These are phyloP conservation scores for Hoplostethus mediterraneus DNA, from an alignment of 2,797 vertebrate species.

Conservation along the genomic window DNA sequence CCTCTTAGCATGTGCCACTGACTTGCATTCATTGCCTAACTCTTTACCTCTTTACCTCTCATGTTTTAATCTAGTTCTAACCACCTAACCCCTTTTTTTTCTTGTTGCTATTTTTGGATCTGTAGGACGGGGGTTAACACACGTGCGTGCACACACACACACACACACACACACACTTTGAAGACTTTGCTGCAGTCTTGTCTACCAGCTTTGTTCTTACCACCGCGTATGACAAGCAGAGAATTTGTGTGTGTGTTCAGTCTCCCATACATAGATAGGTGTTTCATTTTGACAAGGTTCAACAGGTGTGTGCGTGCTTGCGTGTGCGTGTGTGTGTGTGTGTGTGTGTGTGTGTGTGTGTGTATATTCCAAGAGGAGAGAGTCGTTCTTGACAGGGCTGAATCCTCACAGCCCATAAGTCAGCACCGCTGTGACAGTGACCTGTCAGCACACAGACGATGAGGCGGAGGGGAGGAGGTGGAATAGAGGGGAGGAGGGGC, in stretches of 20 bases:
- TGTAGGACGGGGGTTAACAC: not conserved
- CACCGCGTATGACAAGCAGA: slow-evolving; percentile 32
- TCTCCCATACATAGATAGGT: not conserved
- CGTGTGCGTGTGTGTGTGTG: not conserved
- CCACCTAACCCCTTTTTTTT: no score
- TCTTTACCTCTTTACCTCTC: no score
- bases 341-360: slow-evolving; percentile 35
- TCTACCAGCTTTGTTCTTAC: slow-evolving; percentile 1
- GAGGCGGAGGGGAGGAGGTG: slow-evolving; percentile 76
- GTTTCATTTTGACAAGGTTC: slow-evolving; percentile 54
- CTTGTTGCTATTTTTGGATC: no score
- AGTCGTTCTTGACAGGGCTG: slow-evolving; percentile 86
- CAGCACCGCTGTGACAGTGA: slow-evolving; percentile 87
- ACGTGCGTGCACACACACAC: not conserved
- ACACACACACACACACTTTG: not conserved
- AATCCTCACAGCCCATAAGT: slow-evolving; percentile 94
- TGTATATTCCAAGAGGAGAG: slow-evolving; percentile 79
- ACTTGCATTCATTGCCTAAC: no score
- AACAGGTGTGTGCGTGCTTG: slow-evolving; percentile 61
- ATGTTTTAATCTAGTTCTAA: no score
- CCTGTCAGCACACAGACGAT: slow-evolving; percentile 89
- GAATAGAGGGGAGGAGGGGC: slow-evolving; percentile 50
- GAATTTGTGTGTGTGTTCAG: slow-evolving; percentile 1
- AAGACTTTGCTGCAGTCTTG: no score
- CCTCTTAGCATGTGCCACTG: no score